Evolutionary conservation across 2,797 vertebrate species (phyloP).

Genomic region (Sparus aurata): DNA sequence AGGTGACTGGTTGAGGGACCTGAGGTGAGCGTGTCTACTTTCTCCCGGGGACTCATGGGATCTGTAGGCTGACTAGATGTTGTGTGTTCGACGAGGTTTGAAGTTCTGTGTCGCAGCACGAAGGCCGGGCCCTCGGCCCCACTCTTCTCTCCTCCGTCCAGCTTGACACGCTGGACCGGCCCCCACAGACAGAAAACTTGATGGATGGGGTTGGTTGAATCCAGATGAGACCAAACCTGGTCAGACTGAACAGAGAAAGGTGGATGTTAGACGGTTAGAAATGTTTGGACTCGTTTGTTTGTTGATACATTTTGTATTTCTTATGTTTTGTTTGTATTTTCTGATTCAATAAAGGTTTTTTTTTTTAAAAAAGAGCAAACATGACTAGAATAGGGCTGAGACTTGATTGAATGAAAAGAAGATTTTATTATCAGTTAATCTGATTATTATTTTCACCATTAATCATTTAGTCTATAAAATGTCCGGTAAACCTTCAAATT

Average conservation of each 20-base stretch:
- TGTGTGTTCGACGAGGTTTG: constrained; percentile 50
- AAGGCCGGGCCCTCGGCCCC: constrained; percentile 81
- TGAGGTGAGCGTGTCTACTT: constrained; percentile 66
- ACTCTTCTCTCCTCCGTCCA: constrained; percentile 83
- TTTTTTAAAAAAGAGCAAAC: no score
- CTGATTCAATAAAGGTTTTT: no score
- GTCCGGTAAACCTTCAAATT: no score
- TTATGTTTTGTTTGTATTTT: no score
- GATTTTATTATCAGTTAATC: no score
- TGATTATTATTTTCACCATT: no score
- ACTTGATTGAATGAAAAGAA: no score
- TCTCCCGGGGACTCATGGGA: constrained; percentile 71
- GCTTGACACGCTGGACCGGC: constrained; percentile 76
- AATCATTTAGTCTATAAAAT: no score
- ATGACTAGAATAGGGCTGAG: no score
- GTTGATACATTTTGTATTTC: no score
- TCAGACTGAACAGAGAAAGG: background rate
- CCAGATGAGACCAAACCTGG: constrained; percentile 19
- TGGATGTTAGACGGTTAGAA: no score
- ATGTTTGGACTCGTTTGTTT: no score
- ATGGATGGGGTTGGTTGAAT: constrained; percentile 10
- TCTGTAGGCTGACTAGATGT: constrained; percentile 51
- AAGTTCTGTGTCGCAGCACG: constrained; percentile 83
- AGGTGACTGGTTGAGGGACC: constrained; percentile 75
- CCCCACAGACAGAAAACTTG: constrained; percentile 7